Evolutionary conservation across 2,797 vertebrate genomes (phyloP).

Genomic region (Etheostoma perlongum): DNA sequence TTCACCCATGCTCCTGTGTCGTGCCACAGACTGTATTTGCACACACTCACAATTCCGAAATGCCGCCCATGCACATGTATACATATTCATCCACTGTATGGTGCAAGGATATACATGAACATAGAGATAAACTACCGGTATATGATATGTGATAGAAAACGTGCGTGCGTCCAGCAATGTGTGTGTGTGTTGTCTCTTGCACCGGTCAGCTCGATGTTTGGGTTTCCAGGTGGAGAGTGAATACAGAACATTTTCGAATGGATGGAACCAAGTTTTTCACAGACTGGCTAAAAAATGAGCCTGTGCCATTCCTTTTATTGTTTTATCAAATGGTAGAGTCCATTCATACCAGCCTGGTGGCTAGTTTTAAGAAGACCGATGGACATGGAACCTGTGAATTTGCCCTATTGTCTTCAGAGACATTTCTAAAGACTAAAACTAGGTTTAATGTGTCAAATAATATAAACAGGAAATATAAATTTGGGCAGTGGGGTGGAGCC

Average conservation of each 20-base stretch:
- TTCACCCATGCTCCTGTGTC: slow-evolving; percentile 36
- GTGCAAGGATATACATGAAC: slow-evolving; percentile 8
- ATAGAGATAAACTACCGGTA: slow-evolving; percentile 5
- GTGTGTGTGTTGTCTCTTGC: slow-evolving; percentile 10
- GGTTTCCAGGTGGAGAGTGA: slow-evolving; percentile 20
- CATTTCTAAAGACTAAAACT: slow-evolving; percentile 3
- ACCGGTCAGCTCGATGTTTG: slow-evolving; percentile 29
- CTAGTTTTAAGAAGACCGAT: slow-evolving; percentile 1
- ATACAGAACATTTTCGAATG: slow-evolving; percentile 11
- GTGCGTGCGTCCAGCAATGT: slow-evolving; percentile 3
- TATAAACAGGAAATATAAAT: background rate
- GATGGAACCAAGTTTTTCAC: slow-evolving; percentile 9
- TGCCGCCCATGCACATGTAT: slow-evolving; percentile 13
- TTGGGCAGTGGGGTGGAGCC: background rate
- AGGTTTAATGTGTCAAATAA: slow-evolving; percentile 13
- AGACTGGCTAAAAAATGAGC: slow-evolving; percentile 8
- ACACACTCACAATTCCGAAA: slow-evolving; percentile 21
- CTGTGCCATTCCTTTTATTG: background rate
- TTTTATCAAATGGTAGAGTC: slow-evolving; percentile 9
- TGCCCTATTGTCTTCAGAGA: background rate
- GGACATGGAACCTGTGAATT: background rate
- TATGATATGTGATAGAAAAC: slow-evolving; percentile 26
- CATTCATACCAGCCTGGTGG: background rate
- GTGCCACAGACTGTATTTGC: slow-evolving; percentile 32
- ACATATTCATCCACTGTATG: slow-evolving; percentile 11